Evolutionary conservation across 2,113 vertebrate genomes (phyloP).

Genomic region (Centropristis striata): DNA sequence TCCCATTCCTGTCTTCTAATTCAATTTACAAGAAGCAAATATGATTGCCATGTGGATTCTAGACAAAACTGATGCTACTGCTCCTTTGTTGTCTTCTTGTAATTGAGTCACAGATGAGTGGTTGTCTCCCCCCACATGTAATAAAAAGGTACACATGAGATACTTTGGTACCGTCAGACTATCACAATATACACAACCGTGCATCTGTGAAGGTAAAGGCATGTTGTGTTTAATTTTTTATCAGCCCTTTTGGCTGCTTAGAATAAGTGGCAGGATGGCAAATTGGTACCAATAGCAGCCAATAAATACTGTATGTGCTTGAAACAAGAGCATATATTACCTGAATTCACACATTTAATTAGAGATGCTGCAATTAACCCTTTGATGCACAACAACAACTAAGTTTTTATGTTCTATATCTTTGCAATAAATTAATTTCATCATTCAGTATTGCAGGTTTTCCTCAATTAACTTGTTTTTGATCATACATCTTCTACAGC

Average conservation of each 20-base stretch:
- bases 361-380: no score
- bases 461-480: no score
- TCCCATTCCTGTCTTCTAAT: slow-evolving; percentile 71
- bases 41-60: slow-evolving; percentile 77
- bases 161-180: slow-evolving; percentile 27
- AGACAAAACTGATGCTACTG: slow-evolving; percentile 62
- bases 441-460: no score
- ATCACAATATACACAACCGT: slow-evolving; percentile 23
- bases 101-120: slow-evolving; percentile 77
- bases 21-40: slow-evolving; percentile 78
- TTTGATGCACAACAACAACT: no score
- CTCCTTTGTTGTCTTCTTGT: slow-evolving; percentile 76
- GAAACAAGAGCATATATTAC: not conserved
- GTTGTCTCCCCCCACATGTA: slow-evolving; percentile 49
- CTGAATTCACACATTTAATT: no score
- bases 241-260: slow-evolving; percentile 18
- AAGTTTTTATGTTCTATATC: no score
- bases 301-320: not conserved
- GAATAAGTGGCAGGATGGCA: slow-evolving; percentile 1
- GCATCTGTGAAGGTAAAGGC: slow-evolving; percentile 13
- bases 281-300: not conserved
- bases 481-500: no score
- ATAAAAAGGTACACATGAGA: slow-evolving; percentile 67
- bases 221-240: slow-evolving; percentile 19
- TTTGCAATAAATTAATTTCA: no score